Conservation (phyloP, 2,888 invertebrate genomes). For the Belgica antarctica region DNA sequence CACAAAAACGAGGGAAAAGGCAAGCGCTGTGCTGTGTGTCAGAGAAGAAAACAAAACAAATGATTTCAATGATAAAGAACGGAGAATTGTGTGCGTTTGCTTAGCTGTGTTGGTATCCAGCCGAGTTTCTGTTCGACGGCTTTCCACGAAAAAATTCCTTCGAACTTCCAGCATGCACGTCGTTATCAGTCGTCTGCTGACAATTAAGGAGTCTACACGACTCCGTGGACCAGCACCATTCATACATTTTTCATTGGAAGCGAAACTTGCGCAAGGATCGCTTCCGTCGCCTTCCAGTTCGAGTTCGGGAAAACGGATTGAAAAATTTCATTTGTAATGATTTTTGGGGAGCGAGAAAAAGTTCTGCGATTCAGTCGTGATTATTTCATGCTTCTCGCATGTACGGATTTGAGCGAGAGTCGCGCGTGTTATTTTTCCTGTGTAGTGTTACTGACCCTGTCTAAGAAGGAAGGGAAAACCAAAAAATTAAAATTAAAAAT, state of each 20-base stretch:
- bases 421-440: neutral
- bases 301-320: neutral
- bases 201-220: no score
- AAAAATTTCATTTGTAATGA: slow-evolving; percentile 40
- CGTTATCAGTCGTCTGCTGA: slow-evolving; percentile 15
- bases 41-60: slow-evolving; percentile 40
- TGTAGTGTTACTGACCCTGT: neutral
- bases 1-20: neutral
- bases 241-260: slow-evolving; percentile 24
- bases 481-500: no score
- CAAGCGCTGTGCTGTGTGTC: slow-evolving; percentile 14
- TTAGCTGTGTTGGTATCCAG: neutral
- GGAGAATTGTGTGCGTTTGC: neutral
- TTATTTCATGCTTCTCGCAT: slow-evolving; percentile 41
- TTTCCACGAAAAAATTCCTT: slow-evolving; percentile 16
- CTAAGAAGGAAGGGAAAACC: no score
- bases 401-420: slow-evolving; percentile 13
- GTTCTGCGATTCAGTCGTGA: slow-evolving; percentile 33
- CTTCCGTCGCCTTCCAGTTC: neutral
- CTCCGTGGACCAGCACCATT: neutral
- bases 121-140: neutral
- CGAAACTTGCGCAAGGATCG: neutral
- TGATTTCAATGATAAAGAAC: slow-evolving; percentile 29
- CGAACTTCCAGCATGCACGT: slow-evolving; percentile 20
- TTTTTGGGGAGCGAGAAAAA: slow-evolving; percentile 33